Evolutionary conservation across 2,888 invertebrate species (phyloP).

Genomic region (Pandemis heparana): DNA sequence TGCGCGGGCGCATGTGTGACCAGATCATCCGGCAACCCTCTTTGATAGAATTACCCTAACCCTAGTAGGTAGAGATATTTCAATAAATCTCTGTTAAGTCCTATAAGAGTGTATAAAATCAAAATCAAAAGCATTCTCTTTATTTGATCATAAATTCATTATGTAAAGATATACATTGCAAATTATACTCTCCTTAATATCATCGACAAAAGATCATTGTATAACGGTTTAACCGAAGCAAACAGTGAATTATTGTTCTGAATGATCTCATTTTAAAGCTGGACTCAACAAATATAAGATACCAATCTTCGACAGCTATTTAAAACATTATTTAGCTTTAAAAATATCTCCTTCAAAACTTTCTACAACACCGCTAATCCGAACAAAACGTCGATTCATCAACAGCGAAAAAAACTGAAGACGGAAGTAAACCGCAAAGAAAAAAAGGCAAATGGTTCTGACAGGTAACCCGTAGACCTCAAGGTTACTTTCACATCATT

Average conservation of each 20-base stretch:
- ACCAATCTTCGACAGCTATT: constrained; percentile 17
- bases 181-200: background rate
- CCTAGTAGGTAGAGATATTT: constrained; percentile 1
- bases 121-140: background rate
- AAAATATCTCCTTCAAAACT: constrained; percentile 25
- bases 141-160: too few relatives aligned
- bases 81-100: too few relatives aligned
- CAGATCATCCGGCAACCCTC: constrained; percentile 6
- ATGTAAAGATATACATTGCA: background rate
- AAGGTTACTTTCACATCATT: constrained; percentile 64
- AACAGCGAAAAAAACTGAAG: constrained; percentile 53
- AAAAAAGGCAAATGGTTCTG: constrained; percentile 58
- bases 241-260: background rate
- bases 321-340: constrained; percentile 8
- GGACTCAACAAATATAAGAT: constrained; percentile 7
- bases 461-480: constrained; percentile 70
- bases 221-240: background rate
- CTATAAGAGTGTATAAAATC: background rate
- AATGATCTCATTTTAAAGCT: background rate
- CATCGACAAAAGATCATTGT: background rate
- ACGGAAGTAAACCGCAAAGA: constrained; percentile 53
- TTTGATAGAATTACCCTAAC: constrained; percentile 47
- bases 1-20: constrained; percentile 50
- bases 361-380: constrained; percentile 44
- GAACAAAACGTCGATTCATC: constrained; percentile 59